Conservation (phyloP, 2,888 invertebrate species). For the Eurytoma adleriae region DNA sequence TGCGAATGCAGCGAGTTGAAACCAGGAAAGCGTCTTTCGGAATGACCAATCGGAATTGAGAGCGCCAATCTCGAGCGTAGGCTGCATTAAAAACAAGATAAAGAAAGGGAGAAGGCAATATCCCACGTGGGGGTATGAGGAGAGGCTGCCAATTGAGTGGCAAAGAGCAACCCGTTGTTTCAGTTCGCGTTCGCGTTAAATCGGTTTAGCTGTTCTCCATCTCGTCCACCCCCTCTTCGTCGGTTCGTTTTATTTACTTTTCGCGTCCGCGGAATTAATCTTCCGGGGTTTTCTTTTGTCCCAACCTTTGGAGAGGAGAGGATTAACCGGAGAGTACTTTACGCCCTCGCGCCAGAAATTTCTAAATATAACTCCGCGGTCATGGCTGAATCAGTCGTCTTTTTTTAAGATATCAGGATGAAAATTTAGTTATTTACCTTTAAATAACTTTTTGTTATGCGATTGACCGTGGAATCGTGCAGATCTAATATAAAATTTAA, state of each 20-base stretch:
- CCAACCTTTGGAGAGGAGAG: not conserved
- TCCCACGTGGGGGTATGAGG: not conserved
- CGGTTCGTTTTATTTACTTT: conserved; percentile 10
- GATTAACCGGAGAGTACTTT: conserved; percentile 25
- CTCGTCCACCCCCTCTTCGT: not conserved
- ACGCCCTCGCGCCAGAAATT: not conserved
- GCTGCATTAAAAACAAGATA: not conserved
- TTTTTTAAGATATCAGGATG: no score
- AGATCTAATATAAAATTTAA: no score
- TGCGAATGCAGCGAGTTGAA: no score
- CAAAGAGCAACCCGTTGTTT: not conserved
- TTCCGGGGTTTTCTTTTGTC: conserved; percentile 28
- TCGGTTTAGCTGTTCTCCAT: conserved; percentile 20
- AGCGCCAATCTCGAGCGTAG: no score
- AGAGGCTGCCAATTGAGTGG: conserved; percentile 31
- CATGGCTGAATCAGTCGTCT: no score
- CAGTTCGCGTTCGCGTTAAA: conserved; percentile 3
- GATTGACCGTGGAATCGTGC: no score
- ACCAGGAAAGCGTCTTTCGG: no score
- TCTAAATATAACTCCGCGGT: conserved; percentile 20
- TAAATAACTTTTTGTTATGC: no score
- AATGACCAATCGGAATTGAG: no score
- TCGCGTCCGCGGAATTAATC: conserved; percentile 19
- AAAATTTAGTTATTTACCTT: no score
- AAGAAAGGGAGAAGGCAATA: not conserved